Evolutionary conservation across 2,797 vertebrate genomes (phyloP), one percentile per base, ranked within the genome.

Genomic region (Rhinoraja longicauda): DNA sequence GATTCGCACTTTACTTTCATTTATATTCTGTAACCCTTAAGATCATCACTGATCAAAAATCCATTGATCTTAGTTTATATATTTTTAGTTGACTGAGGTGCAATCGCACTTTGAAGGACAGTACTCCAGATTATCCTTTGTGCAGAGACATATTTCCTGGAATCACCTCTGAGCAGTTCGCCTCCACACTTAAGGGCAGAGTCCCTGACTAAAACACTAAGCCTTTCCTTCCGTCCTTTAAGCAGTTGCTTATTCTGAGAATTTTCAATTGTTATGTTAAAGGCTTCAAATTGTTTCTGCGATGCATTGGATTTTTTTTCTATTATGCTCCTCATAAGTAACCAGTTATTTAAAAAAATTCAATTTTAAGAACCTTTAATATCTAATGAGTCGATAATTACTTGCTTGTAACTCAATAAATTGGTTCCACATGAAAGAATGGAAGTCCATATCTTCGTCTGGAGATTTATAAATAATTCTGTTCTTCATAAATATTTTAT

Each of bases 401-500:
- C 26, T 92, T 73, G 90, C 90, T 57, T 75, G 45, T 53, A 88
- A 92, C 67, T 45, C 90, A 72, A 75, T 75, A 75, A 92, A 92
- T 92, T 92, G 39, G 90, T 75, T 92, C 45, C 24, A 26, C 90
- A 29, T 53, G 70, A 53, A 53, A 92, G 36, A 53, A 73, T 57
- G 5, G 92, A 93, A 94, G 94, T 93, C 39, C 94, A 94, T 93
- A 0, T 0, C 0, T 0, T 93, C 94, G 94, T 94, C 94, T 94
- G 94, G 64, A 26, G 93, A 90, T 86, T 91, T 76, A 93, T 93
- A 90, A 94, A 94, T 95, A 94, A 93, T 94, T 94, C 93, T 93
- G 93, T 21, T 0, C 0, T 53, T 64, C 93, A 93, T 94, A 93
- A 95, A 93, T 94, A 93, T 94, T 95, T 95, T 94, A 94, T 79